Percentiles rank a stretch among this genome's conserved stretches.
These are phyloP conservation scores for Alaudala cheleensis DNA, from an alignment of 2,113 vertebrate genomes.

Conservation along the genomic window DNA sequence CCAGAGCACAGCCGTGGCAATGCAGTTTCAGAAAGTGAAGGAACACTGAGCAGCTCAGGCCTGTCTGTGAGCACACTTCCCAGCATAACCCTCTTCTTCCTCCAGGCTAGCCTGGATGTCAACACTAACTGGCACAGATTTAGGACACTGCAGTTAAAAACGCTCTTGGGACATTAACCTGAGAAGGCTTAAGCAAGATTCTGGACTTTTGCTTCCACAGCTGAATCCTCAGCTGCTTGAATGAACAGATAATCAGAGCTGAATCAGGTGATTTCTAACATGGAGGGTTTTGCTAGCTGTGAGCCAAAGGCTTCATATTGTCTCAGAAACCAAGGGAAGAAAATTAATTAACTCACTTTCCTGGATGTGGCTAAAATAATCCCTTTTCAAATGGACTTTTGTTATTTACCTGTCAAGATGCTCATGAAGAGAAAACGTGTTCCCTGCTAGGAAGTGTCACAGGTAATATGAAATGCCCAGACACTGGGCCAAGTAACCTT, in stretches of 20 bases:
- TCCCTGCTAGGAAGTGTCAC: not conserved
- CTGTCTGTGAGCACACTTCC: not conserved
- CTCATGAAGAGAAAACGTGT: not conserved
- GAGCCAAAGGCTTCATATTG: not conserved
- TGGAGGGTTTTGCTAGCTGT: not conserved
- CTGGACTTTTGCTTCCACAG: not conserved
- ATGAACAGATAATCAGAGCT: not conserved
- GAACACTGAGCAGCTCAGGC: not conserved
- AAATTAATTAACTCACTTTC: not conserved
- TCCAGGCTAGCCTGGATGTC: not conserved
- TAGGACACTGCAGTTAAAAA: not conserved
- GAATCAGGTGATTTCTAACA: not conserved
- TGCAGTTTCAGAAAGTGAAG: rapidly evolving
- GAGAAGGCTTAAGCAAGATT: not conserved
- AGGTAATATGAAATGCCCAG: not conserved
- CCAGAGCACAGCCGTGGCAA: not conserved
- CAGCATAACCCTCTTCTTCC: not conserved
- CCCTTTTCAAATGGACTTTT: not conserved
- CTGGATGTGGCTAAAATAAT: not conserved
- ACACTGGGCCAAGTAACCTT: not conserved
- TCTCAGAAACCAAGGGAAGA: not conserved
- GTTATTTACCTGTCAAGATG: not conserved
- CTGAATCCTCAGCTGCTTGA: not conserved
- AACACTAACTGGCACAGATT: not conserved
- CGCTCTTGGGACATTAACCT: not conserved